Evolutionary conservation across 2,113 vertebrate species (phyloP).

Genomic region (Chamaea fasciata): DNA sequence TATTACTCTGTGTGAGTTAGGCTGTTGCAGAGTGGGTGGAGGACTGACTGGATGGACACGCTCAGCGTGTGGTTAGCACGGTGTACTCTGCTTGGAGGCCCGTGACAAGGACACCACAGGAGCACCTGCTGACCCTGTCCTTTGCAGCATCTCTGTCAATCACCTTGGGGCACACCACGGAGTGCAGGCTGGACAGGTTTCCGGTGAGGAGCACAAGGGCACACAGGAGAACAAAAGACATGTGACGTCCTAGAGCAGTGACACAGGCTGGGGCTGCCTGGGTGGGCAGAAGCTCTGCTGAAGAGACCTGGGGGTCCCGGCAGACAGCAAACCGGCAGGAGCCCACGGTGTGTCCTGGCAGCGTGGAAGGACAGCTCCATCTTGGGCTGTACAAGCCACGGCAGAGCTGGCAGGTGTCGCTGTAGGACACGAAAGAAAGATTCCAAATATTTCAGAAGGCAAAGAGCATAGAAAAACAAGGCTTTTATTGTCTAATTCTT

Average conservation of each 20-base stretch:
- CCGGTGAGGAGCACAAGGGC: neutral
- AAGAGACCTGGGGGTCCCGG: neutral
- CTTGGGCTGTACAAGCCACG: accelerated
- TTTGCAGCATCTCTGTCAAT: neutral
- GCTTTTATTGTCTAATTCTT: no score
- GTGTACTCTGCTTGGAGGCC: neutral
- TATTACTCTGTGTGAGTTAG: neutral
- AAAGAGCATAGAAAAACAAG: no score
- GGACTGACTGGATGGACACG: neutral
- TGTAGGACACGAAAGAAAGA: no score
- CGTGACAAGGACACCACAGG: no score
- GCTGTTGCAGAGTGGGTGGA: neutral
- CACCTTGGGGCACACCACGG: neutral
- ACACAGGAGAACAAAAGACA: neutral
- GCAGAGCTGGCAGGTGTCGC: neutral
- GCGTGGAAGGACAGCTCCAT: neutral
- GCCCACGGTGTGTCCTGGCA: neutral
- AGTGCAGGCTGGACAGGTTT: neutral
- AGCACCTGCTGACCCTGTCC: neutral
- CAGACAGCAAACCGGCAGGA: neutral
- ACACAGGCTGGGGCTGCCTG: neutral
- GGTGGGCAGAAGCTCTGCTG: neutral
- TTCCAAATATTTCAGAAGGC: no score
- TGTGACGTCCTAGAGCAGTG: neutral
- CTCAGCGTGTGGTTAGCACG: neutral